These are phyloP conservation scores for Hemibagrus guttatus DNA, from an alignment of 2,797 vertebrate species.

Conservation along the genomic window DNA sequence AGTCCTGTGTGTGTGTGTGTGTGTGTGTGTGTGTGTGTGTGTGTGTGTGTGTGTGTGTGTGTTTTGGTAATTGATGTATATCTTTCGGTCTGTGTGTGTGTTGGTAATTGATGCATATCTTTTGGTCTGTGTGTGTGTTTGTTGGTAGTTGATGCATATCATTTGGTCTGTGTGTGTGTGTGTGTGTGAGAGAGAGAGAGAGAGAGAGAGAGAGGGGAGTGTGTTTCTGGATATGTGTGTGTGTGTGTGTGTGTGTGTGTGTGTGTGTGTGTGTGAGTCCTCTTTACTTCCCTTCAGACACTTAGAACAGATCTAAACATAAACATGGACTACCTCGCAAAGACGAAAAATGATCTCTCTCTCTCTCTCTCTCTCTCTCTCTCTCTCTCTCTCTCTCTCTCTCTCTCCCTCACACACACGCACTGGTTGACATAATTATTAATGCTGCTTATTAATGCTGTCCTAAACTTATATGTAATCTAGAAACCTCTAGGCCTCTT, in stretches of 20 bases:
- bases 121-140: too few species aligned
- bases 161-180: not conserved
- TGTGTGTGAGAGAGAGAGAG: too few species aligned
- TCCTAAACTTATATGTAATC: too few species aligned
- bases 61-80: not conserved
- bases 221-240: not conserved
- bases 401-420: not conserved
- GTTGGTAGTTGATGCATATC: not conserved
- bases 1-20: not conserved
- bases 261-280: not conserved
- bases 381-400: not conserved
- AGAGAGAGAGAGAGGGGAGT: too few species aligned
- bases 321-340: not conserved
- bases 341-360: not conserved
- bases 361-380: not conserved
- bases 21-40: not conserved
- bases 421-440: not conserved
- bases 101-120: too few species aligned
- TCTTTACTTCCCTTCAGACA: not conserved
- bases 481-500: too few species aligned
- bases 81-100: not conserved
- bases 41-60: not conserved
- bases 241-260: not conserved
- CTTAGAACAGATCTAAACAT: not conserved
- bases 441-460: too few species aligned